phyloP scores from a whole-genome alignment of 1,140 invertebrate genomes.

The Globodera rostochiensis region DNA sequence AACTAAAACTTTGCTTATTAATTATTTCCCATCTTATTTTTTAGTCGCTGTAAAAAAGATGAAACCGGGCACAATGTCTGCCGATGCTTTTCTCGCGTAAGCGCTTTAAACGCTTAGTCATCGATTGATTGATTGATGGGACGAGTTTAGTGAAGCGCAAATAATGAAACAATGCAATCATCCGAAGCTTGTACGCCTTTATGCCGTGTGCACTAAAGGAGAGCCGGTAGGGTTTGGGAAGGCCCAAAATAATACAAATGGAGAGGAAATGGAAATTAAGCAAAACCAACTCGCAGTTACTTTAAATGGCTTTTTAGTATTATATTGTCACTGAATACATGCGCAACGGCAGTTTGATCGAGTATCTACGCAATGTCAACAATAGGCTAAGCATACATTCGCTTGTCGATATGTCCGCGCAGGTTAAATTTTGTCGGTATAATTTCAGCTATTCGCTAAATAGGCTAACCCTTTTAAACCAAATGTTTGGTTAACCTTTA shows the following conservation, averaged over 20 bases:
- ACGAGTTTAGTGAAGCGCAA: conserved; percentile 76
- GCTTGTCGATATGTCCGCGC: conserved; percentile 89
- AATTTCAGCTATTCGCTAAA: no score
- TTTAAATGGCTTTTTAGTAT: conserved; percentile 5
- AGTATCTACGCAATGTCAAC: conserved; percentile 78
- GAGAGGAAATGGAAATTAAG: neutral
- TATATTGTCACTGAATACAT: conserved; percentile 81
- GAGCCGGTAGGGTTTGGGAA: conserved; percentile 72
- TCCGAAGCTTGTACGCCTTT: conserved; percentile 87
- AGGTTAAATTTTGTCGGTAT: conserved; percentile 69
- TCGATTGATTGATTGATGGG: neutral
- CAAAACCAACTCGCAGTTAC: neutral
- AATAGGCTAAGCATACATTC: conserved; percentile 79
- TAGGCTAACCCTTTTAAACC: no score
- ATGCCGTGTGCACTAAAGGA: conserved; percentile 88
- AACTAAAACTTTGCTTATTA: neutral
- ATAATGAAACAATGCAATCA: conserved; percentile 99
- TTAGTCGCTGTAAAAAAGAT: conserved; percentile 93
- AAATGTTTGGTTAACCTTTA: no score
- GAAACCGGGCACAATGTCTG: conserved; percentile 91
- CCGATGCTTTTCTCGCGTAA: conserved; percentile 84
- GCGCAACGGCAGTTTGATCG: conserved; percentile 88
- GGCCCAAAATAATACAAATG: neutral
- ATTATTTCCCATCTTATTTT: neutral
- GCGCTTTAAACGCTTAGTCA: conserved; percentile 6